phyloP scores from a whole-genome alignment of 37 sponge, comb jelly and placozoan species.

The Aphrocallistes beatrix region DNA sequence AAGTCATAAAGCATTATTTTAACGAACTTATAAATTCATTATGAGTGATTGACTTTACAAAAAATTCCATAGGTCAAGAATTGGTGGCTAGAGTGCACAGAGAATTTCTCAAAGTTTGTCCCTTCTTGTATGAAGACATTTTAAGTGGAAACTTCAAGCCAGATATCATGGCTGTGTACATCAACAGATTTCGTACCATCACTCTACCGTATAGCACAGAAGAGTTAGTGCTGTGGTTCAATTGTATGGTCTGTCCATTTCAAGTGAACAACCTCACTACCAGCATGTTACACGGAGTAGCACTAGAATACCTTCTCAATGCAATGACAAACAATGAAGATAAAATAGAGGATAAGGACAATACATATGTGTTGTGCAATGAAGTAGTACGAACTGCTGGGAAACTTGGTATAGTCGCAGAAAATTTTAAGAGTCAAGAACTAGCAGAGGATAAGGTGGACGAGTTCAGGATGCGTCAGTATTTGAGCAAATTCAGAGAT shows the following conservation, averaged over 20 bases:
- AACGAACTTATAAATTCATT: too few relatives aligned
- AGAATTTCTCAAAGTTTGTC: not conserved
- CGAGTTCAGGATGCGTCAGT: not conserved
- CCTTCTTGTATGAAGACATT: not conserved
- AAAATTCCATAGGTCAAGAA: not conserved
- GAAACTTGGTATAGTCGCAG: not conserved
- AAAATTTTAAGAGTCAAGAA: not conserved
- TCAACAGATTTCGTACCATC: not conserved
- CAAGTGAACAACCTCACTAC: not conserved
- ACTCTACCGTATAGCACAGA: not conserved
- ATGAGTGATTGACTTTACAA: too few relatives aligned
- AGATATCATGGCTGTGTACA: not conserved
- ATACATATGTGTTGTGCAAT: not conserved
- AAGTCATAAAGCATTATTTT: too few relatives aligned
- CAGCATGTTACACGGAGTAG: not conserved
- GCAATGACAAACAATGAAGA: not conserved
- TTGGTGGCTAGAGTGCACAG: not conserved
- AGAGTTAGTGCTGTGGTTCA: not conserved
- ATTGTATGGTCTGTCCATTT: not conserved
- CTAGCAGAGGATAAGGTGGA: not conserved
- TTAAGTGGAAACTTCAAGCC: not conserved
- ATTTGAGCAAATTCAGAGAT: not conserved
- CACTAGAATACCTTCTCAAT: not conserved
- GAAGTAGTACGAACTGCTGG: not conserved
- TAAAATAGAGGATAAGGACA: not conserved